Conservation (phyloP, 1,140 invertebrate genomes). For the Heliothis subflexa region DNA sequence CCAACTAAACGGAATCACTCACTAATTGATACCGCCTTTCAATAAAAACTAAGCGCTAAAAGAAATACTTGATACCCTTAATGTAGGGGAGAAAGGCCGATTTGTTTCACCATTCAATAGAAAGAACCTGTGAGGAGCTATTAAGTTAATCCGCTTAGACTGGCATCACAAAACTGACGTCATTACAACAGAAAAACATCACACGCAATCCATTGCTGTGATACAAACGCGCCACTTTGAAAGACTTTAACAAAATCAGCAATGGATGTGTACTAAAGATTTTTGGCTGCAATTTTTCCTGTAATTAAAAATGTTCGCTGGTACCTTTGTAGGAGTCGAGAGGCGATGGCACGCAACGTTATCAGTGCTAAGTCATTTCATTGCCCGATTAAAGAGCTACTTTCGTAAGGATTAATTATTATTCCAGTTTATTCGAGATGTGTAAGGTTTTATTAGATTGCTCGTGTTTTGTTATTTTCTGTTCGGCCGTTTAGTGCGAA, state of each 20-base stretch:
- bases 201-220: constrained; percentile 44
- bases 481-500: too few relatives aligned
- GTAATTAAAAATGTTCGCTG: constrained; percentile 30
- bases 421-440: constrained; percentile 57
- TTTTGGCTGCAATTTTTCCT: neutral
- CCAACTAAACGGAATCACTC: neutral
- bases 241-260: constrained; percentile 1
- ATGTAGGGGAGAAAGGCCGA: constrained; percentile 57
- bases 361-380: constrained; percentile 71
- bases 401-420: constrained; percentile 67
- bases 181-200: neutral
- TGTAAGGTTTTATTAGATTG: constrained; percentile 41
- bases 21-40: constrained; percentile 38
- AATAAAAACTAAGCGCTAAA: constrained; percentile 44
- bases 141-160: constrained; percentile 76
- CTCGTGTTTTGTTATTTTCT: neutral
- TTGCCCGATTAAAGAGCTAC: constrained; percentile 67
- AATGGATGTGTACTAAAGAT: constrained; percentile 43
- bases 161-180: constrained; percentile 31
- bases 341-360: constrained; percentile 57
- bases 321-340: neutral
- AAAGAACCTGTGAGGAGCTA: constrained; percentile 73
- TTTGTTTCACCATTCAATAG: constrained; percentile 71
- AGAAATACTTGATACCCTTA: constrained; percentile 52
- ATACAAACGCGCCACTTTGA: neutral